phyloP scores from a whole-genome alignment of 2,797 vertebrate genomes.

The Meda fulgida region DNA sequence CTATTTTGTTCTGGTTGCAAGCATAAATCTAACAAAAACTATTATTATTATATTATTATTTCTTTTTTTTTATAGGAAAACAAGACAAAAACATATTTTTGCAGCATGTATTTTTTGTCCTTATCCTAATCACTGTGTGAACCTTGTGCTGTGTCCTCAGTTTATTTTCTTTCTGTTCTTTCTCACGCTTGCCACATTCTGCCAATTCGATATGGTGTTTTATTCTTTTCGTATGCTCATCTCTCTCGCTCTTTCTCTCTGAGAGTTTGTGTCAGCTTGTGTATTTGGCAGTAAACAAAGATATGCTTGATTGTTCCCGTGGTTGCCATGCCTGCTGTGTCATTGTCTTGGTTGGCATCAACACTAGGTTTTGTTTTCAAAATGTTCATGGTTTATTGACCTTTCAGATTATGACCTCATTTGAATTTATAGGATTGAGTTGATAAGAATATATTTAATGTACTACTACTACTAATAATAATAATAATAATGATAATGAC shows the following conservation, averaged over 20 bases:
- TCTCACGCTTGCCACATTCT: conserved; percentile 42
- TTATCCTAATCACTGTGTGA: conserved; percentile 49
- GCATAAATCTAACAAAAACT: too few relatives aligned
- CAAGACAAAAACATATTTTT: background rate
- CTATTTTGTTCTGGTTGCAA: too few relatives aligned
- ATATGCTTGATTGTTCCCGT: conserved; percentile 45
- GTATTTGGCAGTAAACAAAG: conserved; percentile 42
- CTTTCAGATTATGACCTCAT: conserved; percentile 1
- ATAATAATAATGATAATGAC: too few relatives aligned
- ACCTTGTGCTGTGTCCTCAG: conserved; percentile 31
- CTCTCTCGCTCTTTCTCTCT: conserved; percentile 20
- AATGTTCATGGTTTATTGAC: conserved; percentile 35
- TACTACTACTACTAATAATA: too few relatives aligned
- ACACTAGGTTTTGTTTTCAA: conserved; percentile 24
- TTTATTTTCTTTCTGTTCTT: conserved; percentile 41
- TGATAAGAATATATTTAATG: background rate
- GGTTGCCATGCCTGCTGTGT: conserved; percentile 44
- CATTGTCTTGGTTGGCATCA: conserved; percentile 40
- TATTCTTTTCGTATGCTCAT: conserved; percentile 46
- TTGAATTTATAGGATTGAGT: background rate
- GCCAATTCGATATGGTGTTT: conserved; percentile 52
- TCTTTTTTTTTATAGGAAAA: background rate
- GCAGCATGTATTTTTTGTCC: background rate
- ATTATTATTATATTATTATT: too few relatives aligned
- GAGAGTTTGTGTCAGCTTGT: conserved; percentile 39